Conservation (phyloP, 2,113 vertebrate genomes). For the Festucalex cinctus region DNA sequence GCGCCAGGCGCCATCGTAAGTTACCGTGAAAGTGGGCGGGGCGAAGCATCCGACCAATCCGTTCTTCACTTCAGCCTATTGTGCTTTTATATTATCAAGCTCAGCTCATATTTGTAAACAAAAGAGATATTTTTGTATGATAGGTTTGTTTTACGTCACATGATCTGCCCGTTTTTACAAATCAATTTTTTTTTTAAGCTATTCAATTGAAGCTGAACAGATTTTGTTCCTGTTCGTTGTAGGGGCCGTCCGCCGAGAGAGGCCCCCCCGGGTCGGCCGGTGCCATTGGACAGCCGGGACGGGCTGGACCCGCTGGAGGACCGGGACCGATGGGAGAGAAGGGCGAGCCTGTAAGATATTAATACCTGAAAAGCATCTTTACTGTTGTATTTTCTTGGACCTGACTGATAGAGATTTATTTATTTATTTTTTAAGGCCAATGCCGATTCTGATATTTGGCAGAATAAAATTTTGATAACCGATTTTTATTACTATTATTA, state of each 20-base stretch:
- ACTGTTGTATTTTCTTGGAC: background rate
- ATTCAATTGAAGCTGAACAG: background rate
- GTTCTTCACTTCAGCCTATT: background rate
- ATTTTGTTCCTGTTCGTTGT: constrained; percentile 18
- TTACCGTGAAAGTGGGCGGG: constrained; percentile 20
- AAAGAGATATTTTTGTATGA: too few relatives aligned
- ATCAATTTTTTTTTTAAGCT: too few relatives aligned
- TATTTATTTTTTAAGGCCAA: too few relatives aligned
- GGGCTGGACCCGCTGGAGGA: constrained; percentile 82
- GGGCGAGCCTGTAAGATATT: constrained; percentile 83
- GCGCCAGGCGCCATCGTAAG: constrained; percentile 84
- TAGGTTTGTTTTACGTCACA: too few relatives aligned
- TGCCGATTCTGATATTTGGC: too few relatives aligned
- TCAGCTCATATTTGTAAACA: too few relatives aligned
- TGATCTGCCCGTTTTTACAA: too few relatives aligned
- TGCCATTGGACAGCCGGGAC: constrained; percentile 88
- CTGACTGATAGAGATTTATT: too few relatives aligned
- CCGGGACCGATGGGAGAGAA: constrained; percentile 91
- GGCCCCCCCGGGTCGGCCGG: constrained; percentile 87
- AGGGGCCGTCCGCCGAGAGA: constrained; percentile 89
- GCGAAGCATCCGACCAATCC: background rate
- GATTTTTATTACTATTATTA: too few relatives aligned
- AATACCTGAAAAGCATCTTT: background rate
- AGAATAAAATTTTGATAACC: too few relatives aligned
- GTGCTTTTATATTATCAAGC: background rate